These are phyloP conservation scores for Gasterosteus aculeatus DNA, from an alignment of 2,113 vertebrate genomes.

Conservation along the genomic window DNA sequence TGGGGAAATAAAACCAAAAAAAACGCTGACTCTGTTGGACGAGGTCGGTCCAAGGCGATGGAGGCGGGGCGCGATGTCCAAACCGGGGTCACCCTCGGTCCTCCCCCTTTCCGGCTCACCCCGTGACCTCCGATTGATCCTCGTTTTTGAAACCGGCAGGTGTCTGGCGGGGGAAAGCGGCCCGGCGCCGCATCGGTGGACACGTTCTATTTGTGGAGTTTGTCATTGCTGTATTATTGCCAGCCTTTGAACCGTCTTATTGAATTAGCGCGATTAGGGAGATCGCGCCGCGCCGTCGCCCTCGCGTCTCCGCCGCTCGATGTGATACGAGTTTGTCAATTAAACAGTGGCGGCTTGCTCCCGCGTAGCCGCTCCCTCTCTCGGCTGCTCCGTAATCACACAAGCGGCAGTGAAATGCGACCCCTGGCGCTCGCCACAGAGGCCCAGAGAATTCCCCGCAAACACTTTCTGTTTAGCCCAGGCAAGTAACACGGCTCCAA, in stretches of 20 bases:
- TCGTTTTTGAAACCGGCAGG: slow-evolving; percentile 24
- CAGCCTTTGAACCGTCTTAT: slow-evolving; percentile 49
- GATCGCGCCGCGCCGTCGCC: slow-evolving; percentile 38
- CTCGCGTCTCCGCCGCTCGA: slow-evolving; percentile 43
- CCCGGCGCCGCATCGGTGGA: slow-evolving; percentile 24
- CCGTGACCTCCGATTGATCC: slow-evolving; percentile 51
- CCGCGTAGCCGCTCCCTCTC: slow-evolving; percentile 41
- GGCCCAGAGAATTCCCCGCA: slow-evolving; percentile 36
- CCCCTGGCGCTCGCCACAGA: slow-evolving; percentile 38
- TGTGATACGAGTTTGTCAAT: slow-evolving; percentile 54
- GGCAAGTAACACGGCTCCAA: slow-evolving; percentile 49
- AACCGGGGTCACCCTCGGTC: slow-evolving; percentile 8
- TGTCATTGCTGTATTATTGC: slow-evolving; percentile 38
- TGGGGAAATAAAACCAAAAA: slow-evolving; percentile 28
- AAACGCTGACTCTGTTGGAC: slow-evolving; percentile 74
- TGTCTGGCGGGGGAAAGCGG: not conserved
- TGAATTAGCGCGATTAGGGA: slow-evolving; percentile 51
- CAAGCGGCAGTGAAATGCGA: slow-evolving; percentile 55
- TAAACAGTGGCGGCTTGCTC: slow-evolving; percentile 51
- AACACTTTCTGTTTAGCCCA: slow-evolving; percentile 65
- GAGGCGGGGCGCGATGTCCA: not conserved
- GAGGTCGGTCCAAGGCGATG: slow-evolving; percentile 61
- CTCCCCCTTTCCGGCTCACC: slow-evolving; percentile 7
- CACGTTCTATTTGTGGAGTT: slow-evolving; percentile 48
- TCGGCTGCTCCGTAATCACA: slow-evolving; percentile 47